Evolutionary conservation across 2,113 vertebrate genomes (phyloP).

Genomic region (Datnioides undecimradiatus): DNA sequence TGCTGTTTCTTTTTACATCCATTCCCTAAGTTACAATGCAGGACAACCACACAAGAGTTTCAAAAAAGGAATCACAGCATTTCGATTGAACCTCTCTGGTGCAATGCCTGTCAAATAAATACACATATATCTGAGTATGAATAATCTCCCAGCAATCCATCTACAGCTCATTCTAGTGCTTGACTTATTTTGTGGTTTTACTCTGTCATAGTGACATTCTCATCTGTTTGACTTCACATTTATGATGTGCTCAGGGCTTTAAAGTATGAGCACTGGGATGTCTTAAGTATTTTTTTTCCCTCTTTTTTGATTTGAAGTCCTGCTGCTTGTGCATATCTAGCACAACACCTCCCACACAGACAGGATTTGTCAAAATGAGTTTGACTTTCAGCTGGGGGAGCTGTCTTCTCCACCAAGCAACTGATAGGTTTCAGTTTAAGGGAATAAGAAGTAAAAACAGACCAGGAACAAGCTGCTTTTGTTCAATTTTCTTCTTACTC

Average conservation of each 20-base stretch:
- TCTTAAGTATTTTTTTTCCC: neutral
- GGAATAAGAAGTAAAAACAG: conserved; percentile 5
- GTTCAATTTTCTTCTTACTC: neutral
- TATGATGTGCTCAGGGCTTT: conserved; percentile 14
- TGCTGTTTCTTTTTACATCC: conserved; percentile 14
- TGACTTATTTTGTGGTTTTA: neutral
- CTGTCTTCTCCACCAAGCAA: conserved; percentile 1
- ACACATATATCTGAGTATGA: neutral
- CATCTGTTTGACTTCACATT: conserved; percentile 24
- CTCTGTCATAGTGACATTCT: conserved; percentile 13
- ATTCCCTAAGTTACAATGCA: neutral
- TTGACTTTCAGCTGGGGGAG: conserved; percentile 34
- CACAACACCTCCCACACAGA: conserved; percentile 34
- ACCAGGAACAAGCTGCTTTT: neutral
- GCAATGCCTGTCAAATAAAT: neutral
- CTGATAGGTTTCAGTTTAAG: conserved; percentile 26
- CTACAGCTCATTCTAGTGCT: neutral
- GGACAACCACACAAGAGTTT: neutral
- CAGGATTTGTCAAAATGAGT: conserved; percentile 49
- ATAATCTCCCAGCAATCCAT: neutral
- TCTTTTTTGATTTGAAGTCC: conserved; percentile 36
- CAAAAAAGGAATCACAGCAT: neutral
- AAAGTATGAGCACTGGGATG: conserved; percentile 4
- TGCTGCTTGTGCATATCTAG: conserved; percentile 10
- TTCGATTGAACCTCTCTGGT: neutral